phyloP scores from a whole-genome alignment of 2,797 vertebrate genomes.

The Poecile montanus region DNA sequence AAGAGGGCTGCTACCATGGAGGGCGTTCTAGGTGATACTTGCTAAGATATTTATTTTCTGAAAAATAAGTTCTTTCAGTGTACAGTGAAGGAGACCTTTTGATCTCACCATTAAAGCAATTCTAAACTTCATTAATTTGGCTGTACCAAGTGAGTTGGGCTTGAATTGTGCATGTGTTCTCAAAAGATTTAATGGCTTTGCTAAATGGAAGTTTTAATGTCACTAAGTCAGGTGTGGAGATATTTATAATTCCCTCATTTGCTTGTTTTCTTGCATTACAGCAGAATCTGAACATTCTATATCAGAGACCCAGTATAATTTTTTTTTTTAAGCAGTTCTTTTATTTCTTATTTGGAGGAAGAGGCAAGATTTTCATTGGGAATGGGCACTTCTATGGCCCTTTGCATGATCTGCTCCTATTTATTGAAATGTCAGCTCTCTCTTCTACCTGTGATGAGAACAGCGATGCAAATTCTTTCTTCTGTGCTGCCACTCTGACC shows the following conservation, averaged over 20 bases:
- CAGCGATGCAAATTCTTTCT: not conserved
- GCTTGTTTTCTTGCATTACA: not conserved
- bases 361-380: not conserved
- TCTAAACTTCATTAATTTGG: not conserved
- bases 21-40: not conserved
- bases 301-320: not conserved
- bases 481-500: rapidly evolving
- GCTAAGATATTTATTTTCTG: not conserved
- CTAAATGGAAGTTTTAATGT: not conserved
- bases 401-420: not conserved
- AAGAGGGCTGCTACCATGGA: not conserved
- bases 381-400: not conserved
- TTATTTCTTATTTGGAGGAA: not conserved
- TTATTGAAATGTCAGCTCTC: not conserved
- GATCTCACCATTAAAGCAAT: not conserved
- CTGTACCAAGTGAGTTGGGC: not conserved
- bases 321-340: not conserved
- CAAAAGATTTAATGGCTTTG: not conserved
- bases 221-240: not conserved
- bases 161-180: not conserved
- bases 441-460: not conserved
- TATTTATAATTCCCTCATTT: not conserved
- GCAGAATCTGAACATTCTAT: not conserved
- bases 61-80: not conserved
- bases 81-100: not conserved